A percentile compares a stretch with the other conserved stretches of the same genome.
phyloP scores from a whole-genome alignment of 2,888 invertebrate genomes.

The Baronia brevicornis region DNA sequence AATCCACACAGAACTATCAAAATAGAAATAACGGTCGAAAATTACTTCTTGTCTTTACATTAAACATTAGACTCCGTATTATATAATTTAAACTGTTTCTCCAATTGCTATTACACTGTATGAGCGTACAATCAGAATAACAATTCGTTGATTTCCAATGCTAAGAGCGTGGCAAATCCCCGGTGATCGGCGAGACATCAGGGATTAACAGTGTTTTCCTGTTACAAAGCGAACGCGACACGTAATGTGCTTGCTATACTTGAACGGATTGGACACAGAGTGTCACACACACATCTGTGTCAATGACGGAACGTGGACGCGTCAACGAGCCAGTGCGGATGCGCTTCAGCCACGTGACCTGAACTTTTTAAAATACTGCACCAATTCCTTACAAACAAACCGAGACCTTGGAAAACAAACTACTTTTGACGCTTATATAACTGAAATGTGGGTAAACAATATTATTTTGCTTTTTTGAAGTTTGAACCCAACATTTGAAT shows the following conservation, averaged over 20 bases:
- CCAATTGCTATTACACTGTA: conserved; percentile 18
- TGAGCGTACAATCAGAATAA: conserved; percentile 23
- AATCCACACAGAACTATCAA: no score
- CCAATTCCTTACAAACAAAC: conserved; percentile 13
- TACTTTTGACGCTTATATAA: conserved; percentile 3
- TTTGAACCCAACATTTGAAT: no score
- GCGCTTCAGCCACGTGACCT: conserved; percentile 20
- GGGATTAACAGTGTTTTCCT: conserved; percentile 23
- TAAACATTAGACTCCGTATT: no score
- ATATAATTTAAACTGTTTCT: conserved; percentile 17
- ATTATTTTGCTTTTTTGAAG: neutral
- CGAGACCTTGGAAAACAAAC: conserved; percentile 1
- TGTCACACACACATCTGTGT: conserved; percentile 13
- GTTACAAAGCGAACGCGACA: conserved; percentile 12
- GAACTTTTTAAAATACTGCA: conserved; percentile 15
- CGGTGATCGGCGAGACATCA: conserved; percentile 22
- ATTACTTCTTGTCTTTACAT: conserved; percentile 16
- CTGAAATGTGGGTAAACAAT: conserved; percentile 3
- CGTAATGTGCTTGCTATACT: conserved; percentile 4
- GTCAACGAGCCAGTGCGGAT: conserved; percentile 14
- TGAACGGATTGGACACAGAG: conserved; percentile 14
- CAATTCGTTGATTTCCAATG: conserved; percentile 28
- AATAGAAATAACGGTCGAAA: conserved; percentile 18
- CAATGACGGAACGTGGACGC: conserved; percentile 8
- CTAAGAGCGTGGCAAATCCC: conserved; percentile 28